Conservation (phyloP, 2,888 invertebrate genomes). For the Pachydiplax longipennis region DNA sequence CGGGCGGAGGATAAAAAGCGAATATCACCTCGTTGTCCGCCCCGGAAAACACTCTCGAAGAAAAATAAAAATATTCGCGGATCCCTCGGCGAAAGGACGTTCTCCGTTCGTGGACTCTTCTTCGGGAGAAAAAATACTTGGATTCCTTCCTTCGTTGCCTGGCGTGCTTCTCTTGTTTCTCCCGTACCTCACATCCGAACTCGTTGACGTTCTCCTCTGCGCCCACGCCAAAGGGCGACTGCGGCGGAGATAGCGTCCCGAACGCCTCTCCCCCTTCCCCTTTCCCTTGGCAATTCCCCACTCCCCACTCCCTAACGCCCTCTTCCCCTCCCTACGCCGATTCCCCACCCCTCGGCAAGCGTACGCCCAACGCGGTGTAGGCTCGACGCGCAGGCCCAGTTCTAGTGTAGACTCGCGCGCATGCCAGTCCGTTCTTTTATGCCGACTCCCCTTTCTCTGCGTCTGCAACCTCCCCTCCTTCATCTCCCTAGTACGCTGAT, state of each 20-base stretch:
- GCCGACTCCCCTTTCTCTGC: neutral
- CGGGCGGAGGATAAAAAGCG: neutral
- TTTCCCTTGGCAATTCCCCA: neutral
- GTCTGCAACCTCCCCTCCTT: neutral
- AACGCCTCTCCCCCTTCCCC: neutral
- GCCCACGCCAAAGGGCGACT: constrained; percentile 44
- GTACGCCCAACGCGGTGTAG: constrained; percentile 40
- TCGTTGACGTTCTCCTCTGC: constrained; percentile 10
- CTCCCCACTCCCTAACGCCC: neutral
- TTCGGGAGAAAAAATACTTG: neutral
- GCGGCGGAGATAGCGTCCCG: constrained; percentile 5
- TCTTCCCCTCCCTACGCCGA: neutral
- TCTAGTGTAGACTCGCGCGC: constrained; percentile 28
- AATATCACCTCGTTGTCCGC: neutral
- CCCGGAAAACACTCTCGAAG: neutral
- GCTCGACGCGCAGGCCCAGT: constrained; percentile 44
- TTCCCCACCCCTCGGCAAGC: neutral
- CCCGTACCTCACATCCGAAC: neutral
- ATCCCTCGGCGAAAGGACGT: neutral
- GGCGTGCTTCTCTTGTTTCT: neutral
- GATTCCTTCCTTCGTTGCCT: neutral
- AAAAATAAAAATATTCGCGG: neutral
- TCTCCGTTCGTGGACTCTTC: neutral
- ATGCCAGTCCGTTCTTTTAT: constrained; percentile 26
- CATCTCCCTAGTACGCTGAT: neutral